phyloP scores from a whole-genome alignment of 2,888 invertebrate species.

The Argynnis bischoffii region DNA sequence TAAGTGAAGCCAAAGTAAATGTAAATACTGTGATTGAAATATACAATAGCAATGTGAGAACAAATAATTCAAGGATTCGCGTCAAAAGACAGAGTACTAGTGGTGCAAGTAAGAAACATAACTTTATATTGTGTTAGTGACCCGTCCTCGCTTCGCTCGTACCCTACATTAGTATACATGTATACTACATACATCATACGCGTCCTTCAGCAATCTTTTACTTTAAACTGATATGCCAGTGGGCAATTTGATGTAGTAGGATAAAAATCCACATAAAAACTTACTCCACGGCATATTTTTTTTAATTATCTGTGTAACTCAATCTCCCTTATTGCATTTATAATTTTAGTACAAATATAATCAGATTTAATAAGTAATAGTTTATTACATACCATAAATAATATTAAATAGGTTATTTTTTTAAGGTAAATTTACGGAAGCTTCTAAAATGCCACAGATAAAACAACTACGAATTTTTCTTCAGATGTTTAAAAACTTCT shows the following conservation, averaged over 20 bases:
- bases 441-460: slow-evolving; percentile 49
- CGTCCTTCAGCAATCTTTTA: no score
- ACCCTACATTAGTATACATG: neutral
- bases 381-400: neutral
- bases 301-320: no score
- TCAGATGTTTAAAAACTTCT: slow-evolving; percentile 51
- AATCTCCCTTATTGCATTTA: no score
- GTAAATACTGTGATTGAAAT: slow-evolving; percentile 1
- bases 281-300: no score
- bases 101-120: slow-evolving; percentile 36
- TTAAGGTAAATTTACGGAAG: slow-evolving; percentile 54
- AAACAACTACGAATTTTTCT: slow-evolving; percentile 49
- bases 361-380: neutral
- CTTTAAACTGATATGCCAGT: no score
- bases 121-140: neutral
- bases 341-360: neutral
- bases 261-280: no score
- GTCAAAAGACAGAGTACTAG: slow-evolving; percentile 37
- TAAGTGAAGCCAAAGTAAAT: neutral
- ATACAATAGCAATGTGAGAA: slow-evolving; percentile 11
- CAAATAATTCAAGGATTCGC: slow-evolving; percentile 28
- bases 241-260: no score
- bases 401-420: neutral
- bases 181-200: no score
- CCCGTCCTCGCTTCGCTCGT: neutral